Base-by-base conservation (phyloP, 1,140 invertebrate genomes). In the Zaprionus davidi region DNA sequence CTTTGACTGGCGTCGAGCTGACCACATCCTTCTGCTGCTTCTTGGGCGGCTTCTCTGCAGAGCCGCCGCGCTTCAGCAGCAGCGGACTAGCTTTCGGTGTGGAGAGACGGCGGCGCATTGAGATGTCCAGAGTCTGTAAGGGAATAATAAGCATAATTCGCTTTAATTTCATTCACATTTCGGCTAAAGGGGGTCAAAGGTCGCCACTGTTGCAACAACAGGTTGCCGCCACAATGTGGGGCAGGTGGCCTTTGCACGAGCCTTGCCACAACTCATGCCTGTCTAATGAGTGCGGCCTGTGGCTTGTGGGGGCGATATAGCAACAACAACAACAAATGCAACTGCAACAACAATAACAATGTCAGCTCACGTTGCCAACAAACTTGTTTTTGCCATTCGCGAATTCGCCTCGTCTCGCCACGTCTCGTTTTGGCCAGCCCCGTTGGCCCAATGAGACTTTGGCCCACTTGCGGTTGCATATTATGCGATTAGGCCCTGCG, bases 51-150 rank as follows among this genome's bases (percentile, higher is more conserved):
- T 92, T 92, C 28, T 92, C 91, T 5, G 82, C 80, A 38, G 82
- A 69, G 66, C 79, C 91, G 55, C 90, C 91, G 51, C 92, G 90
- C 76, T 93, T 92, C 31, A 92, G 46, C 77, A 92, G 76, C 69
- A 93, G 41, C 3, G 96, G 96, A 81, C 95, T 96, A 75, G 95
- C 95, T 91, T 95, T 96, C 31, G 96, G 96, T 13, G 96, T 96
- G 57, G 96, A 96, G 71, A 96, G 92, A 60, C 96, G 94, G 74
- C 96, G 94, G 77, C 96, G 94, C 90, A 95, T 95, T 77, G 94
- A 92, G 71, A 93, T 93, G 71, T 92, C 92, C 56, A 82, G 82
- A 66, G 79, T 81, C 87, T 93, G 34, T 15, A 55, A 57, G 13
- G 38, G 59, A 41, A 57, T 20, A 20, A 20, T 28, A 2, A 24